These are phyloP conservation scores for Ischnus inquisitorius DNA, from an alignment of 2,888 invertebrate species.

Conservation along the genomic window DNA sequence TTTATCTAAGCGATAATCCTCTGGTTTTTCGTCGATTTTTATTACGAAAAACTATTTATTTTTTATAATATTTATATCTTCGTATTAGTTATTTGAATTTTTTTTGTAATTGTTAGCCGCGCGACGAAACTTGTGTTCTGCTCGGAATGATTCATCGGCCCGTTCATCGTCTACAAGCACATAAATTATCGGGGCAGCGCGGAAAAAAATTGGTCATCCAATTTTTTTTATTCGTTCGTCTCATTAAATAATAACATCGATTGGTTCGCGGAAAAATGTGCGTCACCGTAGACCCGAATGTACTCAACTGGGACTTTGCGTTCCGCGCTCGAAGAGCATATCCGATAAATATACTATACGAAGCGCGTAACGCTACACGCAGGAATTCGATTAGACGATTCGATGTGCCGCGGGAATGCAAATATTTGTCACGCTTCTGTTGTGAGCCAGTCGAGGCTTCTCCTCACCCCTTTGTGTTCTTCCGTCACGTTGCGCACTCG, in stretches of 20 bases:
- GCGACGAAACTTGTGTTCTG: neutral
- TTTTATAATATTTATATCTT: neutral
- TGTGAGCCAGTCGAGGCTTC: neutral
- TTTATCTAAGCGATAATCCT: neutral
- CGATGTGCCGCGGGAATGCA: slow-evolving; percentile 27
- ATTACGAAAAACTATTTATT: neutral
- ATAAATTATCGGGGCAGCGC: neutral
- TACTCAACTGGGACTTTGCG: neutral
- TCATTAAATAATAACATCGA: neutral
- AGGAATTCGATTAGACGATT: slow-evolving; percentile 38
- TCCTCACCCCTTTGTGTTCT: slow-evolving; percentile 40
- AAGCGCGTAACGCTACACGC: slow-evolving; percentile 1
- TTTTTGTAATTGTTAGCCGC: neutral
- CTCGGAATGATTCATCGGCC: neutral
- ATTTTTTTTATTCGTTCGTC: neutral
- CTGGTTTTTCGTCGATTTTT: neutral
- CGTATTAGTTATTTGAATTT: neutral
- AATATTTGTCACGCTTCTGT: slow-evolving; percentile 41
- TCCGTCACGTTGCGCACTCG: slow-evolving; percentile 31
- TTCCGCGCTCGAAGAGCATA: neutral
- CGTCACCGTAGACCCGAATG: neutral
- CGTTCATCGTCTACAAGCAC: neutral
- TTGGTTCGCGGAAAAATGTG: neutral
- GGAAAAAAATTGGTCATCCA: neutral
- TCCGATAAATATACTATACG: neutral